Conservation (phyloP, 2,113 vertebrate species). For the Egretta garzetta region DNA sequence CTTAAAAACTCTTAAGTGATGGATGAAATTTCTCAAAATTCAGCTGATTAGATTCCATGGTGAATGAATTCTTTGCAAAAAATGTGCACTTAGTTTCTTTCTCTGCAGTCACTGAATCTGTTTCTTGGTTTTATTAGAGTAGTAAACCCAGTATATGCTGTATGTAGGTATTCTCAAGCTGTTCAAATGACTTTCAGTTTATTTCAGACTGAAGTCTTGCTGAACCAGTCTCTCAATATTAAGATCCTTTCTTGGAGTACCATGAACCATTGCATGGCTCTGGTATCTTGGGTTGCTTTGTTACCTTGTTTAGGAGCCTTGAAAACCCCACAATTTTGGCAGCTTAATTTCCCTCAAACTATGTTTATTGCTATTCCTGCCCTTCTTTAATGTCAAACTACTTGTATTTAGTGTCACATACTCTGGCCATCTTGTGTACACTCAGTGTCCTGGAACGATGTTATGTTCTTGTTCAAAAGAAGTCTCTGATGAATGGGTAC, state of each 20-base stretch:
- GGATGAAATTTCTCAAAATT: background rate
- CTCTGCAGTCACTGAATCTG: background rate
- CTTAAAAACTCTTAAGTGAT: background rate
- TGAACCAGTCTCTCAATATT: background rate
- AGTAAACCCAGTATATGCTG: background rate
- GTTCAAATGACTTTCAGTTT: background rate
- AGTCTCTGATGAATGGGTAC: background rate
- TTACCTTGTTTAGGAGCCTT: background rate
- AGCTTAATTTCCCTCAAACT: background rate
- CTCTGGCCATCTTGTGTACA: background rate
- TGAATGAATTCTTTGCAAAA: background rate
- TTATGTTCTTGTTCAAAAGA: background rate
- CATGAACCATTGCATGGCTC: background rate
- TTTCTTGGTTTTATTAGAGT: background rate
- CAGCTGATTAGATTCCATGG: background rate
- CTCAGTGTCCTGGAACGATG: background rate
- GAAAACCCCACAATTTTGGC: background rate
- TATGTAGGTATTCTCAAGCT: background rate
- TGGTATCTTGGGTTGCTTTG: background rate
- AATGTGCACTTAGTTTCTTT: background rate
- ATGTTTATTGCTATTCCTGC: background rate
- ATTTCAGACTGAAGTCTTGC: background rate
- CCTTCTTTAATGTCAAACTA: background rate
- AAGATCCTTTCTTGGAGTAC: background rate
- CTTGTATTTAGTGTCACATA: background rate